Evolutionary conservation across 2,888 invertebrate species (phyloP), one percentile per base, ranked within the genome.

Genomic region (Buathra laborator): DNA sequence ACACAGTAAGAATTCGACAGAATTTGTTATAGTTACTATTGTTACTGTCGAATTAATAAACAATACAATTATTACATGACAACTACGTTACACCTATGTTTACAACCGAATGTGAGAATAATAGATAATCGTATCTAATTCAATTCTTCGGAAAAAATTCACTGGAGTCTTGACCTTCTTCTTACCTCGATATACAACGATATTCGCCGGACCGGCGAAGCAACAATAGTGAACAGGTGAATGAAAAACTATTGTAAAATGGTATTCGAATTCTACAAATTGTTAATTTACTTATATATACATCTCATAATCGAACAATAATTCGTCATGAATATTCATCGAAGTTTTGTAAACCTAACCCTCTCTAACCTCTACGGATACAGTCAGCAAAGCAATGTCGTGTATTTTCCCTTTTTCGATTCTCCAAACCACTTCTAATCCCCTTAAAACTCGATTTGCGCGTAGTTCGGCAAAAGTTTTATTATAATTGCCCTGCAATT

Each of bases 161-260:
- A 10, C 10, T 56, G 19, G 10, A 56, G 3, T 56, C 56, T 37
- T 3, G 19, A 10, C 19, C n/a, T 19, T 7, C 2, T 10, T 7
- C 37, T 37, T 37, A 37, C 9, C 37, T 24, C 10, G 10, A 56
- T 56, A 56, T 19, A 19, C 6, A 16, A 1, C 48, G 19, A 48
- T 75, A 46, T 24, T 12, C 12, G 24, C 37, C 64, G 48, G 66
- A 51, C 71, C 62, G 62, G 70, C 43, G 48, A 19, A 32, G 12
- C 51, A 70, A 79, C 64, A 64, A 51, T 79, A 71, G 7, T n/a
- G 19, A 24, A 51, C 19, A 79, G 79, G 79, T 79, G 44, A 71
- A 71, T 29, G 5, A 43, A 53, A 19, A 64, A 29, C 37, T 59
- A 14, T 71, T 46, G 16, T 44, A 16, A 46, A 77, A 56, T 4